phyloP scores from a whole-genome alignment of 1,140 invertebrate species.

The Calycopis cecrops region DNA sequence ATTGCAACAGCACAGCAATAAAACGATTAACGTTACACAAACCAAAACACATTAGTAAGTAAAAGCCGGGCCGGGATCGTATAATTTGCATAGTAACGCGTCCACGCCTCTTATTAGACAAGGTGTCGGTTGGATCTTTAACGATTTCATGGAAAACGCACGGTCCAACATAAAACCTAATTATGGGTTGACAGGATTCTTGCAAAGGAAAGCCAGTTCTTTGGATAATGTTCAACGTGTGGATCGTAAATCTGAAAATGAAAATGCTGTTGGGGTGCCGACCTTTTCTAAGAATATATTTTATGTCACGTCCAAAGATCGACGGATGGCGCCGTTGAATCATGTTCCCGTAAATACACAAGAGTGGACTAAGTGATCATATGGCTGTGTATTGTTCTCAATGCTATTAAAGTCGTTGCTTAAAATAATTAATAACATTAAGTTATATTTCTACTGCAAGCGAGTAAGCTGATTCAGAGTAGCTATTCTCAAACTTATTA shows the following conservation, averaged over 20 bases:
- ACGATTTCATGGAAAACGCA: slow-evolving; percentile 38
- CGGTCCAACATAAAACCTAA: slow-evolving; percentile 9
- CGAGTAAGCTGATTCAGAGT: no score
- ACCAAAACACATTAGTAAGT: background rate
- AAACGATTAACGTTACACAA: slow-evolving; percentile 2
- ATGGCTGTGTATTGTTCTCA: no score
- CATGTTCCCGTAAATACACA: slow-evolving; percentile 28
- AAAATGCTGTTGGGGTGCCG: background rate
- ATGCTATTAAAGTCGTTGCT: no score
- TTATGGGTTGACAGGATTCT: slow-evolving; percentile 4
- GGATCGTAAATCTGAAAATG: slow-evolving; percentile 5
- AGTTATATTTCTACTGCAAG: no score
- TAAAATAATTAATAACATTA: no score
- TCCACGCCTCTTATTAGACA: slow-evolving; percentile 34
- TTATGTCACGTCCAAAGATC: slow-evolving; percentile 17
- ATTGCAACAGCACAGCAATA: background rate
- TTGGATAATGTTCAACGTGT: background rate
- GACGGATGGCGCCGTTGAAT: slow-evolving; percentile 29
- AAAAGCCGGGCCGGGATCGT: background rate
- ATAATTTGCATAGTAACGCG: slow-evolving; percentile 41
- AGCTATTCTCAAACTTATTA: no score
- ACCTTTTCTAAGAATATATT: background rate
- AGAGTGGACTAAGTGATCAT: no score
- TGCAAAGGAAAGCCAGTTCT: background rate
- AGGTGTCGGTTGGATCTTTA: slow-evolving; percentile 37